Conservation (phyloP, 2,797 vertebrate genomes). For the Mormyrops boulengeri region DNA sequence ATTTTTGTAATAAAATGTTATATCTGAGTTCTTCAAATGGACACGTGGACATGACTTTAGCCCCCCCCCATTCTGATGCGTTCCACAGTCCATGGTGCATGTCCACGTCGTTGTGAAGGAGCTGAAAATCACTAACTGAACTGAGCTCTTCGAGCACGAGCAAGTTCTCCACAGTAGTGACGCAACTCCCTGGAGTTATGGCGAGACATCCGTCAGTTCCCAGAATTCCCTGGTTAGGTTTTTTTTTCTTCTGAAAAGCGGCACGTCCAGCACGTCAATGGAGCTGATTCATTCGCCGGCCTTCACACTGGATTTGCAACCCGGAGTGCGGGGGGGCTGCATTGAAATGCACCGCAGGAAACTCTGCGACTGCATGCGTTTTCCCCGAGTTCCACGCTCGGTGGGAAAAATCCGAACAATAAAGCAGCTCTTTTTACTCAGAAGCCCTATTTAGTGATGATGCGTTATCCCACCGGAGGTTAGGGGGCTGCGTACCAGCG, state of each 20-base stretch:
- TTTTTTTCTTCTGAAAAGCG: background rate
- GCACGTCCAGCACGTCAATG: conserved; percentile 8
- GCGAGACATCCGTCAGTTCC: background rate
- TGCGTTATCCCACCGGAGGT: background rate
- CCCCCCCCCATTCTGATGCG: background rate
- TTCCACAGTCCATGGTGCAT: background rate
- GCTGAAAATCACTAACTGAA: background rate
- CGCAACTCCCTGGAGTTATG: background rate
- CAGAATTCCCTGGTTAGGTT: background rate
- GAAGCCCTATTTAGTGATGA: background rate
- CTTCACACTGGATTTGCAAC: background rate
- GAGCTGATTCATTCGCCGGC: conserved; percentile 4
- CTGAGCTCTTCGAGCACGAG: background rate
- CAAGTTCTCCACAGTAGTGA: background rate
- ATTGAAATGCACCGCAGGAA: background rate
- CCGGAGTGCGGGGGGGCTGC: background rate
- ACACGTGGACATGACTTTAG: background rate
- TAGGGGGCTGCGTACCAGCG: background rate
- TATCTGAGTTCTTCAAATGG: background rate
- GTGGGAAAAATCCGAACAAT: background rate
- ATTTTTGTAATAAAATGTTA: background rate
- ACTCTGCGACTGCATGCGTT: background rate
- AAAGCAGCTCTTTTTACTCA: background rate
- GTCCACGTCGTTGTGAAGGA: background rate
- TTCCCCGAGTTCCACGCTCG: background rate